phyloP scores from a whole-genome alignment of 2,888 invertebrate genomes.

The Polylopha cassiicola region DNA sequence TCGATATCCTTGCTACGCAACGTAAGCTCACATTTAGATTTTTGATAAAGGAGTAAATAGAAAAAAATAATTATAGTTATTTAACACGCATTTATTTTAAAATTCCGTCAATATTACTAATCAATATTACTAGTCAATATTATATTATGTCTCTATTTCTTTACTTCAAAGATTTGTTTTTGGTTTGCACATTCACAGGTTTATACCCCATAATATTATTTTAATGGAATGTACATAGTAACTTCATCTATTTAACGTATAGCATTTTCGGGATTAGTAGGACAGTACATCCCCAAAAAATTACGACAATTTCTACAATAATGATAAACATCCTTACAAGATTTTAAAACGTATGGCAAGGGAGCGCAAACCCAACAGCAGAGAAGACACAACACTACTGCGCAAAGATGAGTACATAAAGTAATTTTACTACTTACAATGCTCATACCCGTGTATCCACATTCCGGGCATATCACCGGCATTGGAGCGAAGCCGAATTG shows the following conservation, averaged over 20 bases:
- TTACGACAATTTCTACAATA: conserved; percentile 63
- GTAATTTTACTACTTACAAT: conserved; percentile 51
- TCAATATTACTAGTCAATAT: no score
- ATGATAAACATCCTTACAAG: conserved; percentile 71
- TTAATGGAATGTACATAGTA: no score
- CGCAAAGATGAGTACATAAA: conserved; percentile 63
- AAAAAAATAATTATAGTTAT: no score
- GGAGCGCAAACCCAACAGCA: conserved; percentile 70
- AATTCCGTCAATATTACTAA: no score
- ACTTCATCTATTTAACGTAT: conserved; percentile 1
- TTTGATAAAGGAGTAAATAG: no score
- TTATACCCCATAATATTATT: no score
- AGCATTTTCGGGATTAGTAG: conserved; percentile 53
- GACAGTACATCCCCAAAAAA: conserved; percentile 64
- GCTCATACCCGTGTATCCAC: conserved; percentile 60
- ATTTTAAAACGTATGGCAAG: conserved; percentile 58
- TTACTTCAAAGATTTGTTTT: no score
- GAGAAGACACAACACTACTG: conserved; percentile 55
- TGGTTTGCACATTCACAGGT: no score
- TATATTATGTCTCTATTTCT: no score
- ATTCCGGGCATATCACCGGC: conserved; percentile 56
- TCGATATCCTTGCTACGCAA: no score
- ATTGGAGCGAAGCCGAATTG: conserved; percentile 58
- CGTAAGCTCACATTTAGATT: no score
- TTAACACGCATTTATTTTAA: background rate